A percentile compares a stretch with the other conserved stretches of the same genome.
phyloP scores from a whole-genome alignment of 2,113 vertebrate species.

The Pithys albifrons region DNA sequence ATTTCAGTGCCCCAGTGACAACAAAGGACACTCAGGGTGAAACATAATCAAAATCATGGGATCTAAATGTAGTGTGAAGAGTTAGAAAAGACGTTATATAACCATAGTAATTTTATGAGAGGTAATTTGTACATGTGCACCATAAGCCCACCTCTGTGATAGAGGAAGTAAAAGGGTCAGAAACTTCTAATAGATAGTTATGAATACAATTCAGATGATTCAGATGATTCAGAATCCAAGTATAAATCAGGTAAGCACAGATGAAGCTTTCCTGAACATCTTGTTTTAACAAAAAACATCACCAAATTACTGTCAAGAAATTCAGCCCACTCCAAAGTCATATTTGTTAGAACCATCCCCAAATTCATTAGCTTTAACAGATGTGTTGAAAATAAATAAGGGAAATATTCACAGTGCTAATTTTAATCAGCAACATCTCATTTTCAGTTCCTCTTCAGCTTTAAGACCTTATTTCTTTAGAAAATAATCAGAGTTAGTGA shows the following conservation, averaged over 20 bases:
- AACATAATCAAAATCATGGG: background rate
- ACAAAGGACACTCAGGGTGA: slow-evolving; percentile 12
- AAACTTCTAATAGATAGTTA: background rate
- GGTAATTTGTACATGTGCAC: background rate
- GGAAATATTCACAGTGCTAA: background rate
- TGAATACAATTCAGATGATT: background rate
- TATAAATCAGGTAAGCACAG: background rate
- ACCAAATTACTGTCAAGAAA: background rate
- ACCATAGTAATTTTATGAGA: background rate
- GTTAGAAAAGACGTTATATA: background rate
- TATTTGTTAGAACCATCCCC: background rate
- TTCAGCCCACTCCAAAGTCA: background rate
- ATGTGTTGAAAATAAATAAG: background rate
- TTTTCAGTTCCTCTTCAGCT: background rate
- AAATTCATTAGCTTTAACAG: background rate
- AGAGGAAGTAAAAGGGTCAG: background rate
- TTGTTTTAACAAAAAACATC: background rate
- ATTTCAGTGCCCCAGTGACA: background rate
- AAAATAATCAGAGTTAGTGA: background rate
- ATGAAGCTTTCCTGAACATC: background rate
- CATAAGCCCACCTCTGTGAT: background rate
- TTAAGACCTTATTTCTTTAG: background rate
- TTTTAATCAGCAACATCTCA: background rate
- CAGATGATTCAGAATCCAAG: background rate
- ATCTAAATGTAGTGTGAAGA: background rate